These are phyloP conservation scores for Zaprionus ornatus DNA, from an alignment of 1,140 invertebrate genomes.

Conservation along the genomic window DNA sequence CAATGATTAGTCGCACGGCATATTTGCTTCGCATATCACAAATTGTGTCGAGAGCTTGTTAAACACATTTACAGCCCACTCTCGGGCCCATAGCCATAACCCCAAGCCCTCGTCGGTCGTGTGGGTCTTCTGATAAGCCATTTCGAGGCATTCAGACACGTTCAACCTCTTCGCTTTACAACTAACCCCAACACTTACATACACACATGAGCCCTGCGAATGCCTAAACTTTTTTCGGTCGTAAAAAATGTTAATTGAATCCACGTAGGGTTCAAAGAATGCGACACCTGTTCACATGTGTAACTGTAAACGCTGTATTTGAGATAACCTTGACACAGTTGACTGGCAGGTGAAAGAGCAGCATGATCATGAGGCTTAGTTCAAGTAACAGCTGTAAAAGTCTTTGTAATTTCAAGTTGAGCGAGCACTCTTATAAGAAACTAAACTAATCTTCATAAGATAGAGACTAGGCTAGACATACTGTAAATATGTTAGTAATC, in stretches of 20 bases:
- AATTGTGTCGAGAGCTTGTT: slow-evolving; percentile 29
- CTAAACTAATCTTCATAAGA: too few relatives aligned
- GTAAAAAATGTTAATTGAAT: slow-evolving; percentile 3
- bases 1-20: slow-evolving; percentile 54
- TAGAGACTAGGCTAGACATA: too few relatives aligned
- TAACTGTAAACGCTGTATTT: not conserved
- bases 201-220: not conserved
- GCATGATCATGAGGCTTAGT: not conserved
- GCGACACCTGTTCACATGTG: not conserved
- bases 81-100: slow-evolving; percentile 4
- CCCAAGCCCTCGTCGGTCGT: slow-evolving; percentile 2
- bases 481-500: too few relatives aligned
- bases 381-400: not conserved
- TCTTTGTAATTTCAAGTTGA: not conserved
- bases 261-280: slow-evolving; percentile 22
- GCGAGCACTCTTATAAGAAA: too few relatives aligned
- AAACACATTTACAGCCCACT: slow-evolving; percentile 30
- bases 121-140: slow-evolving; percentile 43
- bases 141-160: slow-evolving; percentile 44
- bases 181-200: slow-evolving; percentile 1
- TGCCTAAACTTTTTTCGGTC: not conserved
- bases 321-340: not conserved
- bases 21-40: slow-evolving; percentile 24
- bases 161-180: slow-evolving; percentile 19
- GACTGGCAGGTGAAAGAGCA: not conserved